These are phyloP conservation scores for Paraplagusia blochii DNA, from an alignment of 2,113 vertebrate species.

Conservation along the genomic window DNA sequence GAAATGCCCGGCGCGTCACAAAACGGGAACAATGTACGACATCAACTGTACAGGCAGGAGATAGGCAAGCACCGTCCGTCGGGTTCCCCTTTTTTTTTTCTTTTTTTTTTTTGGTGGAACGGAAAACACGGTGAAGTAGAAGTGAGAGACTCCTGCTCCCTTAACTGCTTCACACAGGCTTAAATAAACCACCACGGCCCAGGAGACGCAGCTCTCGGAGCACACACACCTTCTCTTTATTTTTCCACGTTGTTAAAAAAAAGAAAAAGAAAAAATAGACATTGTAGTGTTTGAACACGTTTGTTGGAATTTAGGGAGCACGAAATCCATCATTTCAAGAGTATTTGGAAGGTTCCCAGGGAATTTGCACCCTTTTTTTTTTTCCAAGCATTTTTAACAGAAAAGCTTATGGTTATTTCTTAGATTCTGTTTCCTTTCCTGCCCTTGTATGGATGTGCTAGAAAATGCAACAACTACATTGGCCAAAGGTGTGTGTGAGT, in stretches of 20 bases:
- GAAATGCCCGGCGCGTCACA: conserved; percentile 52
- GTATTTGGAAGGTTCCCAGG: conserved; percentile 59
- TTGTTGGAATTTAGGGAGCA: conserved; percentile 54
- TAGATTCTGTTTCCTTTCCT: no score
- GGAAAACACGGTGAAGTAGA: conserved; percentile 32
- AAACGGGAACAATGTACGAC: conserved; percentile 27
- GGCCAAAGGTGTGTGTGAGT: conserved; percentile 23
- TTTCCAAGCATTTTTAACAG: conserved; percentile 48
- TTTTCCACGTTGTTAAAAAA: conserved; percentile 57
- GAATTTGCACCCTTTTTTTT: conserved; percentile 24
- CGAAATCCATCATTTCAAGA: conserved; percentile 60
- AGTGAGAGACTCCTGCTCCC: conserved; percentile 34
- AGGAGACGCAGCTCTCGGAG: conserved; percentile 34
- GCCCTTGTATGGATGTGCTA: no score
- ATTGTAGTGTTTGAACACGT: conserved; percentile 48
- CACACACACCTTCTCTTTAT: conserved; percentile 41
- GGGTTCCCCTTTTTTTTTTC: conserved; percentile 35
- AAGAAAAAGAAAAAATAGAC: conserved; percentile 38
- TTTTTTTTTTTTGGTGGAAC: conserved; percentile 28
- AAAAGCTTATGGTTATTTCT: no score
- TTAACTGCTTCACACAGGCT: conserved; percentile 48
- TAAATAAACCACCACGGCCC: conserved; percentile 50
- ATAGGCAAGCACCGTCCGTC: conserved; percentile 33
- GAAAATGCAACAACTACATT: conserved; percentile 12
- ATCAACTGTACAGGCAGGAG: conserved; percentile 17